phyloP scores from a whole-genome alignment of 30 jellyfish, hydroid and myxozoan species.

The Aurelia sp. region DNA sequence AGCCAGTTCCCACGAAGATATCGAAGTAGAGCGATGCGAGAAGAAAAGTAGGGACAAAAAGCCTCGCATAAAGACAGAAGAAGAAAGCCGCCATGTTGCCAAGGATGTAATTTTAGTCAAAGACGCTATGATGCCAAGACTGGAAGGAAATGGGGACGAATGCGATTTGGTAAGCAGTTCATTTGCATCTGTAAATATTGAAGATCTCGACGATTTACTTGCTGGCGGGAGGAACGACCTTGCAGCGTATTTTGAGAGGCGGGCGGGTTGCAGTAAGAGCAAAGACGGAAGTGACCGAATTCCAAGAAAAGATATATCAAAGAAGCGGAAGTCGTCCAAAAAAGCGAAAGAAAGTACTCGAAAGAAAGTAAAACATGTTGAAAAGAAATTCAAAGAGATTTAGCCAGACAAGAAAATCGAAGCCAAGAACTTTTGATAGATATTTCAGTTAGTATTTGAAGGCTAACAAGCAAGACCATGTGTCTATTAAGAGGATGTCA shows the following conservation, averaged over 20 bases:
- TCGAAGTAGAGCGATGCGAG: background rate
- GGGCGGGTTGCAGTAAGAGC: background rate
- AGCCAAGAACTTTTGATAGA: too few relatives aligned
- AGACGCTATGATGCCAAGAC: conserved; percentile 71
- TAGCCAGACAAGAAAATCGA: too few relatives aligned
- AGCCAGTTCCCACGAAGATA: background rate
- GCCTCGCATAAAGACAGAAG: background rate
- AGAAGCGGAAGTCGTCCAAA: conserved; percentile 1
- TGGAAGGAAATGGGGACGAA: conserved; percentile 50
- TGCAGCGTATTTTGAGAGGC: conserved; percentile 30
- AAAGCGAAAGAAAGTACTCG: background rate
- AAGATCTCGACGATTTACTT: conserved; percentile 62
- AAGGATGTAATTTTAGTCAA: conserved; percentile 36
- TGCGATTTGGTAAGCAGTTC: conserved; percentile 20
- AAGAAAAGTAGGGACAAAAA: background rate
- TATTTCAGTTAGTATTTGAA: too few relatives aligned
- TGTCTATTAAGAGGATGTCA: too few relatives aligned
- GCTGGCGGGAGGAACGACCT: conserved; percentile 41
- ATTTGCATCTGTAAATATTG: conserved; percentile 13
- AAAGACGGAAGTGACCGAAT: background rate
- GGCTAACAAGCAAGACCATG: too few relatives aligned
- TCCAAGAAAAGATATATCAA: background rate
- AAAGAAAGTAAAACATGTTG: background rate
- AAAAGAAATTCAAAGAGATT: background rate
- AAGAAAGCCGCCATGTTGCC: background rate